Evolutionary conservation across 2,888 invertebrate species (phyloP).

Genomic region (Standfussiana lucernea): DNA sequence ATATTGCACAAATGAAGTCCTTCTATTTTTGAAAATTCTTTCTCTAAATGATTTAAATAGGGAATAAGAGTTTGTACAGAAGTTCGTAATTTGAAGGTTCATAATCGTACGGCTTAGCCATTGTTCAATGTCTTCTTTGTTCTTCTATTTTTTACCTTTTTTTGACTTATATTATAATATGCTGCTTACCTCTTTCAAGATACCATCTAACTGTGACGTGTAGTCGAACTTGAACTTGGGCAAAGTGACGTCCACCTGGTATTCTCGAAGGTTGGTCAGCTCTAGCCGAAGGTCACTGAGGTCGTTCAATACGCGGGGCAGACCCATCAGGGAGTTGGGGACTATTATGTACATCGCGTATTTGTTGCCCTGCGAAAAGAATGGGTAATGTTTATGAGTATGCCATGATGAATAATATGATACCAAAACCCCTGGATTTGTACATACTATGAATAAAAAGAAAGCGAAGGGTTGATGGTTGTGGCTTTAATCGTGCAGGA

Average conservation of each 20-base stretch:
- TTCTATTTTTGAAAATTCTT: neutral
- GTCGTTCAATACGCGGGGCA: slow-evolving; percentile 90
- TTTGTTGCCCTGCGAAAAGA: slow-evolving; percentile 91
- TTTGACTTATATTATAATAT: neutral
- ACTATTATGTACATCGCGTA: slow-evolving; percentile 94
- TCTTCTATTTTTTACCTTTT: neutral
- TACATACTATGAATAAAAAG: too few relatives aligned
- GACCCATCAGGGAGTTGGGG: slow-evolving; percentile 92
- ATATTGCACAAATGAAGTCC: neutral
- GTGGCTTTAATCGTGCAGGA: too few relatives aligned
- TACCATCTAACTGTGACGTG: slow-evolving; percentile 91
- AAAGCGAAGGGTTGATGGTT: too few relatives aligned
- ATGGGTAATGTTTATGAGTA: neutral
- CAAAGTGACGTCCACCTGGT: slow-evolving; percentile 91
- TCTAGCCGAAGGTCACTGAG: slow-evolving; percentile 91
- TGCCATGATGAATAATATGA: neutral
- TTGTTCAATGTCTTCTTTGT: neutral
- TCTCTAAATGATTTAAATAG: neutral
- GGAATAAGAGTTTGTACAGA: neutral
- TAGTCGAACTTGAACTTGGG: slow-evolving; percentile 95
- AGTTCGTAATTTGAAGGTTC: neutral
- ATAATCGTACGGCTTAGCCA: neutral
- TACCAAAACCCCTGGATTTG: too few relatives aligned
- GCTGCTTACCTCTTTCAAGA: slow-evolving; percentile 91
- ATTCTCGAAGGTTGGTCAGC: slow-evolving; percentile 91